Evolutionary conservation across 1,140 invertebrate species (phyloP), one percentile per base, ranked within the genome.

Genomic region (Littorina saxatilis): DNA sequence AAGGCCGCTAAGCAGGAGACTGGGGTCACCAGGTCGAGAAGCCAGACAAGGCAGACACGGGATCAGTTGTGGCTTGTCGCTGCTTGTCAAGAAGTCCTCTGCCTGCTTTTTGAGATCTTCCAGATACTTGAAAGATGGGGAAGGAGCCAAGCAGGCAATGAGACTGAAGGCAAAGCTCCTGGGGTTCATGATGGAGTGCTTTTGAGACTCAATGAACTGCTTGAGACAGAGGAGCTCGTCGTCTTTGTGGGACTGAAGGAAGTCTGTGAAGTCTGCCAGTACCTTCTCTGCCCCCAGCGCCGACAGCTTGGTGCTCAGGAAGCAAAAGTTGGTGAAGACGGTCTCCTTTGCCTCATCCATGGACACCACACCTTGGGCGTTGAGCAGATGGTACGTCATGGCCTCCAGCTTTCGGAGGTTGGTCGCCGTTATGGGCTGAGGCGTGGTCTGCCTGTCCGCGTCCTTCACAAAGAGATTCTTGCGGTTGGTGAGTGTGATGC

Each of bases 361-460:
- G 29, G 81, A 68, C 20, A 89, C 52, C 1, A 79, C n/a, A 50
- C 76, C 72, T 37, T 75, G 37, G 47, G 84, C 85, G 74, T 83
- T 70, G 11, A 84, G 83, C 2, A 88, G 72, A 72, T 90, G 88
- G 68, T 87, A 87, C 11, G 88, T 85, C n/a, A 88, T 61, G 82
- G 86, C 87, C n/a, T 84, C 84, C 5, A 90, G 79, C 78, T 89
- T 89, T 74, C 89, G 84, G 47, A 68, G 79, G 75, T 90, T 90
- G 20, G 75, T 74, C 0, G 58, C 11, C 32, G 35, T 80, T 35
- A 86, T 74, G 39, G 86, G 84, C 77, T 90, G 88, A 55, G 85
- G 87, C 23, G 88, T 90, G 15, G 89, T 85, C 68, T 89, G 87
- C 40, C 89, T 83, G 79, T 90, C 88, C 74, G 89, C 89, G 77